Conservation (phyloP, 2,888 invertebrate genomes). For the Ectemnius lituratus region DNA sequence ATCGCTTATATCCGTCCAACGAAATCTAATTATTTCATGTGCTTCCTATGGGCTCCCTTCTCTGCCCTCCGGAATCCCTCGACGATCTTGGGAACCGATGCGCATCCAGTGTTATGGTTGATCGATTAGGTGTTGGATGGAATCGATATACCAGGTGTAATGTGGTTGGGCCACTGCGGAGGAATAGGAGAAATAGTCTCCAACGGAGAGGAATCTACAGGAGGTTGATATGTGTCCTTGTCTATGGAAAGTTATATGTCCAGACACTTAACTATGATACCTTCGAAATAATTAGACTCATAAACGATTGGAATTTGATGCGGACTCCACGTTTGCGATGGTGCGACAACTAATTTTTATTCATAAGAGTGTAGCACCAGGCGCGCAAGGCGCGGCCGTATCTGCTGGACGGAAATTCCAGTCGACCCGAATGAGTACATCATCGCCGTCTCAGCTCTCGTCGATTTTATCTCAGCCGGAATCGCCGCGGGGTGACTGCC, state of each 20-base stretch:
- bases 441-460: constrained; percentile 12
- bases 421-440: background rate
- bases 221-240: no score
- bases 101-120: background rate
- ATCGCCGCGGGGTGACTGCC: constrained; percentile 17
- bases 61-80: background rate
- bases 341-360: no score
- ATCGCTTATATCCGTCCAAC: constrained; percentile 49
- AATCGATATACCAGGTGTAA: no score
- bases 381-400: background rate
- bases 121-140: no score
- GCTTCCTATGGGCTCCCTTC: constrained; percentile 25
- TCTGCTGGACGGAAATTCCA: background rate
- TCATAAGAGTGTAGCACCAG: background rate
- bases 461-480: constrained; percentile 28
- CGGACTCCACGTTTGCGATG: no score
- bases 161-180: no score
- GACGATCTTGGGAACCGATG: constrained; percentile 10
- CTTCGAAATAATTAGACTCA: no score
- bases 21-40: constrained; percentile 35
- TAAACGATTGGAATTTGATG: no score
- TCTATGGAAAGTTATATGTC: no score
- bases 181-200: no score
- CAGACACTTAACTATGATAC: no score
- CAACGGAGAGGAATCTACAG: no score